These are phyloP conservation scores for Ammodytes marinus DNA, from an alignment of 2,113 vertebrate genomes.

Conservation along the genomic window DNA sequence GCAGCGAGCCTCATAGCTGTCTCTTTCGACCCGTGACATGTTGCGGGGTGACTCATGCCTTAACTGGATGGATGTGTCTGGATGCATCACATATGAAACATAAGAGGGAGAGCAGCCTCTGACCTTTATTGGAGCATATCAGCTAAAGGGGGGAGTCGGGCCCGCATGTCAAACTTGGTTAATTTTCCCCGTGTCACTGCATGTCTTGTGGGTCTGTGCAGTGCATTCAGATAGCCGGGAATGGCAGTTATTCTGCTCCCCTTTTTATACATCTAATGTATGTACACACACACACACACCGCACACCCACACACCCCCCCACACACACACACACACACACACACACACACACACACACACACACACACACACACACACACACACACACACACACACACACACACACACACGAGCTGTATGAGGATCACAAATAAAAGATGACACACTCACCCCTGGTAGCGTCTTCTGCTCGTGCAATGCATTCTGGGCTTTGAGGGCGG, in stretches of 20 bases:
- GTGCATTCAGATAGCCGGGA: slow-evolving; percentile 11
- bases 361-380: not conserved
- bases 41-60: slow-evolving; percentile 74
- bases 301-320: not conserved
- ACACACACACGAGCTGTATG: slow-evolving; percentile 11
- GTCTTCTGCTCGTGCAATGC: slow-evolving; percentile 88
- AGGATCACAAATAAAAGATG: slow-evolving; percentile 17
- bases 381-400: not conserved
- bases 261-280: not conserved
- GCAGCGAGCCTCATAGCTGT: slow-evolving; percentile 69
- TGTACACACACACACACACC: slow-evolving; percentile 35
- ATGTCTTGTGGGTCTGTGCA: slow-evolving; percentile 37
- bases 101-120: slow-evolving; percentile 67
- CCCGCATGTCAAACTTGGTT: slow-evolving; percentile 72
- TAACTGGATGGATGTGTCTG: slow-evolving; percentile 75
- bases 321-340: not conserved
- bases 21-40: slow-evolving; percentile 72
- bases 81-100: slow-evolving; percentile 81
- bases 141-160: slow-evolving; percentile 69
- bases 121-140: slow-evolving; percentile 77
- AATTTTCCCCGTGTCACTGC: slow-evolving; percentile 49
- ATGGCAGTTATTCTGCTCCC: slow-evolving; percentile 35
- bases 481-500: slow-evolving; percentile 87
- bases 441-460: slow-evolving; percentile 85
- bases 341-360: not conserved